These are phyloP conservation scores for Taurulus bubalis DNA, from an alignment of 2,113 vertebrate genomes.

Conservation along the genomic window DNA sequence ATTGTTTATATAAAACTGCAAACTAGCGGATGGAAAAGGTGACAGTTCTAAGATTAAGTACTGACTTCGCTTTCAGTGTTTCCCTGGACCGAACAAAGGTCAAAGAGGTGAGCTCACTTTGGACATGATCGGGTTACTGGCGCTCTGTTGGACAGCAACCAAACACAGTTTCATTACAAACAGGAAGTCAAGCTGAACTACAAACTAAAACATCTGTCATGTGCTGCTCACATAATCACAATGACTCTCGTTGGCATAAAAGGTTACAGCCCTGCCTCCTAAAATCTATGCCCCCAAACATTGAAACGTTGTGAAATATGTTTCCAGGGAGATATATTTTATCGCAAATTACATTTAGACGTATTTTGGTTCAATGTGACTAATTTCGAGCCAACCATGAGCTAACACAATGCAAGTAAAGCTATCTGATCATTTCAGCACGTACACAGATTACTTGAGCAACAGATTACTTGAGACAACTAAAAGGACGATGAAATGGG, in stretches of 20 bases:
- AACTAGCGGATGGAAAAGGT: not conserved
- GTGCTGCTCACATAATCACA: not conserved
- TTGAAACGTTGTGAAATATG: not conserved
- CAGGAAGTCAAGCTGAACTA: conserved; percentile 5
- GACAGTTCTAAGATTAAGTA: not conserved
- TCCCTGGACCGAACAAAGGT: not conserved
- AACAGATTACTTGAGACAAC: too few species aligned
- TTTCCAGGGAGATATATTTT: not conserved
- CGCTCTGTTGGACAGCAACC: not conserved
- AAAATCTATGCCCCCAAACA: not conserved
- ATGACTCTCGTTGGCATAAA: not conserved
- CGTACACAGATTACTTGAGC: not conserved
- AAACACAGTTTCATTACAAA: not conserved
- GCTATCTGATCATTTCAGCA: not conserved
- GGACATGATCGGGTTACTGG: not conserved
- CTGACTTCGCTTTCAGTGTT: not conserved
- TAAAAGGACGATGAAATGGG: not conserved
- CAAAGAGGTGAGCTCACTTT: not conserved
- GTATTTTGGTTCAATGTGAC: not conserved
- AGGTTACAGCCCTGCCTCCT: not conserved
- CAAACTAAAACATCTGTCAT: not conserved
- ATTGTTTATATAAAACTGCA: conserved; percentile 39
- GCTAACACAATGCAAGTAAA: not conserved
- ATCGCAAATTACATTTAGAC: not conserved
- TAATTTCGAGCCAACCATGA: not conserved